phyloP scores from a whole-genome alignment of 2,888 invertebrate genomes.

The Strigamia crassipes region DNA sequence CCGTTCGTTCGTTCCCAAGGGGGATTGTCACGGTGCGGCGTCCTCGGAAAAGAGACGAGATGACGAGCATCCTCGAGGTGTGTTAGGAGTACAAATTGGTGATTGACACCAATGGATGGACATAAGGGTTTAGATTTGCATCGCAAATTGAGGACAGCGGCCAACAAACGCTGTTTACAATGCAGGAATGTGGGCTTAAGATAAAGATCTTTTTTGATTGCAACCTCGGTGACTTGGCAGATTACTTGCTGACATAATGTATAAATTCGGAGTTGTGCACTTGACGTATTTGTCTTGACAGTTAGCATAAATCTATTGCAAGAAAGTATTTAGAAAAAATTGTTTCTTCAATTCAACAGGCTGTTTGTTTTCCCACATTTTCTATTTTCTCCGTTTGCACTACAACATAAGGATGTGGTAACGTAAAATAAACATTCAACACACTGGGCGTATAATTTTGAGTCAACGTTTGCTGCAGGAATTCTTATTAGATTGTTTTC shows the following conservation, averaged over 20 bases:
- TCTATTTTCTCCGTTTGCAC: no score
- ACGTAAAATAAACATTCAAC: no score
- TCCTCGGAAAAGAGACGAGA: not conserved
- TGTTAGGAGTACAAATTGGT: not conserved
- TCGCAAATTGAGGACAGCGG: not conserved
- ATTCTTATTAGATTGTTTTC: no score
- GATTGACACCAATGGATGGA: not conserved
- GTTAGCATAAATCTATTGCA: no score
- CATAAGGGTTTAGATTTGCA: not conserved
- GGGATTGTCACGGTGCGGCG: not conserved
- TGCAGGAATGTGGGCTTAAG: not conserved
- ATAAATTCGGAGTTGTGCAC: not conserved
- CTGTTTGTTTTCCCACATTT: no score
- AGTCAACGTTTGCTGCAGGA: no score
- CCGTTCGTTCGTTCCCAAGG: not conserved
- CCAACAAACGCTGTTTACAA: not conserved
- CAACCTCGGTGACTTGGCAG: not conserved
- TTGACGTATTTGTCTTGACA: not conserved
- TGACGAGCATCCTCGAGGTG: slow-evolving; percentile 3
- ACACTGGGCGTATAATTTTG: no score
- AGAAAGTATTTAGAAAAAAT: no score
- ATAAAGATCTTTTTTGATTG: not conserved
- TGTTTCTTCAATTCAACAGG: no score
- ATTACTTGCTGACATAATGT: not conserved
- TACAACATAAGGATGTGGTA: no score